Base-by-base conservation (phyloP, 2,113 vertebrate genomes). In the Cepphus grylle region DNA sequence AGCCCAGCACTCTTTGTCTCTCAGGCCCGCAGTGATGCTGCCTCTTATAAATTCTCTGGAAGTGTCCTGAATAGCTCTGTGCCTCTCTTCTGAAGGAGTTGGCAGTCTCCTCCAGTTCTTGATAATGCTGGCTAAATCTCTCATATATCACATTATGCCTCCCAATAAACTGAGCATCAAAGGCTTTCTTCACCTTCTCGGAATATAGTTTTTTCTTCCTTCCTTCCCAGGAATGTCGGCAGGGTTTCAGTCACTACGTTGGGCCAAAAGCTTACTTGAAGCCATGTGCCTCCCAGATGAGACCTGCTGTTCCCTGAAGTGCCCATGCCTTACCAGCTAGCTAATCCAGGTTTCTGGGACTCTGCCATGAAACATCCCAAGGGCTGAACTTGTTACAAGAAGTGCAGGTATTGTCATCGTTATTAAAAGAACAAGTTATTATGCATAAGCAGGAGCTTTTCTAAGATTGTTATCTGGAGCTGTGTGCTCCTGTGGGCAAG, bases 141-240 rank as follows among this genome's bases (percentile, higher is more conserved):
- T 94, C 55, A 21, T 90, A 79, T 83, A 96, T 94, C 55, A 82
- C 20, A 81, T 84, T 90, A 90, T 40, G 43, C 59, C 63, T 96
- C 85, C 83, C 85, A 94, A 94, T 96, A 95, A 97, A 94, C 47
- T 78, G 66, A 95, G 91, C 85, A 92, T 93, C 92, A 97, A 96
- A 93, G 36, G 90, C 89, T 95, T 96, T 94, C 78, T 84, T 96
- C 53, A 90, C 17, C 47, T 67, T 92, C 55, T 94, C 1, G 2
- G 58, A 73, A 43, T 62, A 81, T 11, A 4, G 40, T 69, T 85
- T 76, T 81, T 56, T 32, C 38, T 94, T 79, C n/a, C 63, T 89
- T 90, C 15, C 42, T 94, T 93, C 76, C 76, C 36, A 26, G 73
- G 86, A 95, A 86, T 52, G 27, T 70, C 52, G 1, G 36, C 85